Conservation (phyloP, 2,113 vertebrate species). For the Sclerurus mexicanus region DNA sequence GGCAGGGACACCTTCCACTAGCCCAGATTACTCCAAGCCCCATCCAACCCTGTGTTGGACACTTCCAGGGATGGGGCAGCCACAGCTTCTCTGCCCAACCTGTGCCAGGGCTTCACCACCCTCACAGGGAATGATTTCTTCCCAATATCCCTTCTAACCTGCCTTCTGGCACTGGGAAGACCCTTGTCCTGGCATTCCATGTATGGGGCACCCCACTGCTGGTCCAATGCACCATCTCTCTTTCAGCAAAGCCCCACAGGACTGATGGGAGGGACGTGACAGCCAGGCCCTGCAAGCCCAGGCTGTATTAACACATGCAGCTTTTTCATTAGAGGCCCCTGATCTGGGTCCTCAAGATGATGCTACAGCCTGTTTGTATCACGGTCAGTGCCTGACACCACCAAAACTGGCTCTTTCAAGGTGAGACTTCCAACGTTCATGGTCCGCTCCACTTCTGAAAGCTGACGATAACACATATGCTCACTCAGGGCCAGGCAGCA, state of each 20-base stretch:
- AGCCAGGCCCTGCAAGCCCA: neutral
- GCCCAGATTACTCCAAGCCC: neutral
- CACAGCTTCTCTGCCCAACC: neutral
- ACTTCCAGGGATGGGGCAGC: neutral
- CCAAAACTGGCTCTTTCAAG: neutral
- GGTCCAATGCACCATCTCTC: neutral
- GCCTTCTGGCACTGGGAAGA: neutral
- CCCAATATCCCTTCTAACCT: accelerated
- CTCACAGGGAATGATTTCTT: neutral
- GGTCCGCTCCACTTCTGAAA: neutral
- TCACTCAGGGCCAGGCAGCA: neutral
- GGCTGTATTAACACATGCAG: neutral
- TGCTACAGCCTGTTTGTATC: neutral
- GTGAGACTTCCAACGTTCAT: accelerated
- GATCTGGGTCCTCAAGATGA: neutral
- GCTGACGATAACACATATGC: accelerated
- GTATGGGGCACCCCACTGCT: neutral
- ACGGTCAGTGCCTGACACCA: neutral
- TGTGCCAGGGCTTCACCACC: neutral
- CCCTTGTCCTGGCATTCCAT: neutral
- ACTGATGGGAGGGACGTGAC: accelerated
- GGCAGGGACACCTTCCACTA: neutral
- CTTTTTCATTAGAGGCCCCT: neutral
- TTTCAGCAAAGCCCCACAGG: neutral
- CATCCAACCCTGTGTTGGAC: neutral